Base-by-base conservation (phyloP, 2,113 vertebrate species). In the Oncorhynchus clarkii region DNA sequence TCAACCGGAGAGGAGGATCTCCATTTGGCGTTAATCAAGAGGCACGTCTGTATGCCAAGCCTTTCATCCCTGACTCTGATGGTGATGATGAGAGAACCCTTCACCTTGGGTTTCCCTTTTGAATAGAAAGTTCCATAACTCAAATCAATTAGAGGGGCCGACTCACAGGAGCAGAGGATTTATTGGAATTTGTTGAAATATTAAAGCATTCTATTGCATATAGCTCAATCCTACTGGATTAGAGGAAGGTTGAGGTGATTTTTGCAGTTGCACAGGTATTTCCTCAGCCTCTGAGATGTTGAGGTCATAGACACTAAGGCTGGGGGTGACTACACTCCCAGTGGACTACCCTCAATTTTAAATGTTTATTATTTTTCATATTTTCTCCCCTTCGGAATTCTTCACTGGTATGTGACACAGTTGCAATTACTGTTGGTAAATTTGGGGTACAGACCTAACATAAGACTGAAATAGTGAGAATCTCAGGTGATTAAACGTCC, bases 21-120 rank as follows among this genome's bases (percentile, higher is more conserved):
- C 90, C 82, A 82, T 18, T 22, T 81, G 90, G 88, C 81, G 85
- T 86, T 90, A 89, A 92, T 92, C 86, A 90, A 85, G 77, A 73
- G 70, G 75, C 6, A 72, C 80, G 83, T 78, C 45, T 4, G 54
- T 76, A 62, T 12, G 16, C 31, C 20, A n/a, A 14, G 20, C 57
- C 57, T 59, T 12, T 18, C 48, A 22, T 48, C 67, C 73, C 54
- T 59, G 48, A 72, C 76, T 79, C 60, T 78, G 73, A 77, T 69
- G 39, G 39, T 39, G 39, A 2, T 39, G 39, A 9, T 39, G 39
- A 39, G 80, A 20, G n/a, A 64, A 78, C 7, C 4, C 60, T 70
- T 85, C 83, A 89, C 85, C 87, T 89, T 60, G 57, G 57, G 18
- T 60, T 83, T 71, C 65, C 64, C 73, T 78, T 71, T 68, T 48